These are phyloP conservation scores for Dipodomys ordii DNA, from an alignment of 2,113 vertebrate genomes.

Conservation along the genomic window DNA sequence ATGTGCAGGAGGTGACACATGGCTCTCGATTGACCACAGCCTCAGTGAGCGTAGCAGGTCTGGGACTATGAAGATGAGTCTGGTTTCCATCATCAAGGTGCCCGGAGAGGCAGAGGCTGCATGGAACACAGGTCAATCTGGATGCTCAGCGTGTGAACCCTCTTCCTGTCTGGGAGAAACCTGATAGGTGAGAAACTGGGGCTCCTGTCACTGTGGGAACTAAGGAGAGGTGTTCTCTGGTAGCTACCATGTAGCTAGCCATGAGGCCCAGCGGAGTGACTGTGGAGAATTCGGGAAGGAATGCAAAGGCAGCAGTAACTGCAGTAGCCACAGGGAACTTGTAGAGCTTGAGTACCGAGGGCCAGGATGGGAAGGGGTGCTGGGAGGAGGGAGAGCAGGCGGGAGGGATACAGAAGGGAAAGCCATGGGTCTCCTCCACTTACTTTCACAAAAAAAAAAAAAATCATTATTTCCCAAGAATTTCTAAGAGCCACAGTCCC, in stretches of 20 bases:
- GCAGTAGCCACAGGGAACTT: accelerated
- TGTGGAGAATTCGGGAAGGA: accelerated
- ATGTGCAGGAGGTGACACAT: accelerated
- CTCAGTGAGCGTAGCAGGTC: neutral
- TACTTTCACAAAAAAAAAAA: conserved; percentile 11
- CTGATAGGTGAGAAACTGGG: neutral
- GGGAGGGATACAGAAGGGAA: neutral
- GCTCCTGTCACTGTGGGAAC: neutral
- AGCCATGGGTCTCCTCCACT: neutral
- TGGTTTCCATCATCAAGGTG: neutral
- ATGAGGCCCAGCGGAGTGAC: accelerated
- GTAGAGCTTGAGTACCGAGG: neutral
- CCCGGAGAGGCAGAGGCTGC: neutral
- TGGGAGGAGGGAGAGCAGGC: neutral
- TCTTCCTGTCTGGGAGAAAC: neutral
- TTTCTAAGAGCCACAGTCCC: conserved; percentile 25
- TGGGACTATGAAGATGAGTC: neutral
- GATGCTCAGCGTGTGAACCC: neutral
- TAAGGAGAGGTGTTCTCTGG: neutral
- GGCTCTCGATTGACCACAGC: neutral
- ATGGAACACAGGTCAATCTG: neutral
- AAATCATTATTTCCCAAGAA: conserved; percentile 48
- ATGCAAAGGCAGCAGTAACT: neutral
- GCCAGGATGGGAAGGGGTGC: neutral
- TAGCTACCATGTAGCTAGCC: neutral